Evolutionary conservation across 2,888 invertebrate species (phyloP).

Genomic region (Elysia crispata): DNA sequence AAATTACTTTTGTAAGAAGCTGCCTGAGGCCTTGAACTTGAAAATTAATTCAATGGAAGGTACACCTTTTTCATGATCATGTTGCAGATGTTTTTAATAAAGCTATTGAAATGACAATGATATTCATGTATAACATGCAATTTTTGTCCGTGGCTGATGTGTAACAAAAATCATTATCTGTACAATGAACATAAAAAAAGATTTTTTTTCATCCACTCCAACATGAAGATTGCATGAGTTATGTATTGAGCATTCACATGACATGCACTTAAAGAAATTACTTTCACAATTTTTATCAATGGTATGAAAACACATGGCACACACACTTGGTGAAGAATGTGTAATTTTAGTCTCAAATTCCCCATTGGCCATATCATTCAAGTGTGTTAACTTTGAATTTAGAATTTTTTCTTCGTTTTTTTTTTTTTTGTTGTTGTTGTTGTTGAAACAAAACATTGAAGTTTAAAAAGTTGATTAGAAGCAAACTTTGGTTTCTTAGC

Average conservation of each 20-base stretch:
- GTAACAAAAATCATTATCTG: background rate
- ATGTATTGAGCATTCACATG: background rate
- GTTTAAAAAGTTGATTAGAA: background rate
- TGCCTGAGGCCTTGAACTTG: too few relatives aligned
- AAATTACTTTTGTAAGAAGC: too few relatives aligned
- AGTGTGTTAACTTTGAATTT: background rate
- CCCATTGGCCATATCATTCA: background rate
- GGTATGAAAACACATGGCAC: background rate
- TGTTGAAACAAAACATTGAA: background rate
- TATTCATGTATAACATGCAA: too few relatives aligned
- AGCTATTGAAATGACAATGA: too few relatives aligned
- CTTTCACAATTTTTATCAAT: background rate
- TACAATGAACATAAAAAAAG: background rate
- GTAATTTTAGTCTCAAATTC: background rate
- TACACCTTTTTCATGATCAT: too few relatives aligned
- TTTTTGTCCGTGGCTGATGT: too few relatives aligned
- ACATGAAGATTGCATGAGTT: background rate
- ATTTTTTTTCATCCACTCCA: background rate
- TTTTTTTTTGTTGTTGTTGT: too few relatives aligned
- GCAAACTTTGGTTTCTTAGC: background rate
- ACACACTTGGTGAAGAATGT: background rate
- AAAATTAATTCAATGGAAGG: too few relatives aligned
- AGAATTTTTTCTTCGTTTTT: background rate
- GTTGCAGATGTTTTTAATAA: too few relatives aligned
- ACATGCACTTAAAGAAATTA: background rate